phyloP scores from a whole-genome alignment of 1,140 invertebrate genomes.

The Danaus melanippus region DNA sequence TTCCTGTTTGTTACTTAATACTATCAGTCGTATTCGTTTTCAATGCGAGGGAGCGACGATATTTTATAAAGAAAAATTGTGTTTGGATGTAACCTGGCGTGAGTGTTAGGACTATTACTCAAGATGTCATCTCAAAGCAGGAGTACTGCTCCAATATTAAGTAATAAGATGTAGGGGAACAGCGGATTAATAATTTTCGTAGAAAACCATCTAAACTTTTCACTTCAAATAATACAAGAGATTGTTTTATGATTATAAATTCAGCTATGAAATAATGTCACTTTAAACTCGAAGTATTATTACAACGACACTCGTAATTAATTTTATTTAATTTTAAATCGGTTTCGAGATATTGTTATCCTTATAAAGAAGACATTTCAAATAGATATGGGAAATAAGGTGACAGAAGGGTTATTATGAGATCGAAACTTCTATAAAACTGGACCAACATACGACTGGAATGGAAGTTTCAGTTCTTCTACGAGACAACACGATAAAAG shows the following conservation, averaged over 20 bases:
- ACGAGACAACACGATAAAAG: no score
- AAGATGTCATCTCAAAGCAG: constrained; percentile 52
- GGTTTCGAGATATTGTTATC: no score
- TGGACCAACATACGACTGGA: no score
- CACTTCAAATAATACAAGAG: no score
- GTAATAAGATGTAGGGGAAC: constrained; percentile 12
- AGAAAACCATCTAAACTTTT: background rate
- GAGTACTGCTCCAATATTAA: constrained; percentile 13
- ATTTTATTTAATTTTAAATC: no score
- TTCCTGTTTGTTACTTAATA: no score
- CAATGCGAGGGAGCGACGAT: constrained; percentile 32
- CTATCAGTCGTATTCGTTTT: constrained; percentile 41
- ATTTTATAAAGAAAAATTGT: constrained; percentile 63
- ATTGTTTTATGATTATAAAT: no score
- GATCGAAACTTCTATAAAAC: constrained; percentile 18
- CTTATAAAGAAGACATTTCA: no score
- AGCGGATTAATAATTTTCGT: background rate
- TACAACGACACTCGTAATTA: no score
- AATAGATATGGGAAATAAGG: constrained; percentile 31
- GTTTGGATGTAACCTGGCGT: constrained; percentile 42
- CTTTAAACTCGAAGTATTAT: no score
- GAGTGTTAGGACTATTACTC: constrained; percentile 55
- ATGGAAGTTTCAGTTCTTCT: no score
- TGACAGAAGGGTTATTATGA: constrained; percentile 30
- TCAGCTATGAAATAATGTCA: no score